Evolutionary conservation across 2,797 vertebrate genomes (phyloP).

Genomic region (Ctenosaura bakeri): DNA sequence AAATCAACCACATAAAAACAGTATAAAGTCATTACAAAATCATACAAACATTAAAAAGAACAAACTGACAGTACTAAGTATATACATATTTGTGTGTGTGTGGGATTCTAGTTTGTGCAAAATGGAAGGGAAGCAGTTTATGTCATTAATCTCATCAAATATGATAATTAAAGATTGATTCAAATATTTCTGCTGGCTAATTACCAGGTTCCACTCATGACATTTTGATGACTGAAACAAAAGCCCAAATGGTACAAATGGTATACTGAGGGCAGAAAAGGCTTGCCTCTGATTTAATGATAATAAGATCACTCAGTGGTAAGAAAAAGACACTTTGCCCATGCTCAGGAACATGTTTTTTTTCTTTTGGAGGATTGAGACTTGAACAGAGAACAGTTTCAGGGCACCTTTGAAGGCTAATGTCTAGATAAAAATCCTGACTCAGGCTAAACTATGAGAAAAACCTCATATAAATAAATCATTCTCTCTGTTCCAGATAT

Average conservation of each 20-base stretch:
- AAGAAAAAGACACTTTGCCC: background rate
- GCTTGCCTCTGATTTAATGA: background rate
- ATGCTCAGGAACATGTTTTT: background rate
- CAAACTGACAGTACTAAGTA: background rate
- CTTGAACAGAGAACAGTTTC: background rate
- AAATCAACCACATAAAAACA: no score
- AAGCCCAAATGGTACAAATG: background rate
- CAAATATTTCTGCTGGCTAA: background rate
- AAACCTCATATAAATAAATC: background rate
- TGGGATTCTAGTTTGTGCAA: background rate
- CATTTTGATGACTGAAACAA: background rate
- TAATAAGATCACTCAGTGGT: background rate
- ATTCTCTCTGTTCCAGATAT: background rate
- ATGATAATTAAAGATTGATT: background rate
- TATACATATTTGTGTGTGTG: background rate
- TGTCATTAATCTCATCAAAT: background rate
- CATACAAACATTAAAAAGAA: no score
- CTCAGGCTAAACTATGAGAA: background rate
- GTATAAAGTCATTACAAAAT: no score
- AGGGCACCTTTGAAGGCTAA: background rate
- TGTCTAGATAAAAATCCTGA: background rate
- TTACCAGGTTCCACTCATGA: background rate
- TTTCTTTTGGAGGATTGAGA: background rate
- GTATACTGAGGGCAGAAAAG: background rate
- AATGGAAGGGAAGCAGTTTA: background rate